These are phyloP conservation scores for Coelopa pilipes DNA, from an alignment of 2,888 invertebrate species.

Conservation along the genomic window DNA sequence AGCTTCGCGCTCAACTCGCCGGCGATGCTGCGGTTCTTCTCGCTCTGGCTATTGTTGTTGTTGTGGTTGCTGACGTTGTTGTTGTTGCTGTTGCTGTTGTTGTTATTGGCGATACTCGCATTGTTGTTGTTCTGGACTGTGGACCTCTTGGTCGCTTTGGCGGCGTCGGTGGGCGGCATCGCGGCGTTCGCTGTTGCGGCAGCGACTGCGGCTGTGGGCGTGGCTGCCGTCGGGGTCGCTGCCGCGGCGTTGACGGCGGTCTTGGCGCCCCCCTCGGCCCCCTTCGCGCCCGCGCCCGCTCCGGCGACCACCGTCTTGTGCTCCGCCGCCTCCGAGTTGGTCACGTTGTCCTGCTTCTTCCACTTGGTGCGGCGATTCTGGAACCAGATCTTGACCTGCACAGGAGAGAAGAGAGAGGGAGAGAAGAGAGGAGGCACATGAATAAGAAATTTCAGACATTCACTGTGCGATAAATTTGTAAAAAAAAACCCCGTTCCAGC, in stretches of 20 bases:
- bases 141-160: neutral
- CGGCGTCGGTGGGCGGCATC: too few species aligned
- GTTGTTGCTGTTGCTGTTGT: slow-evolving; percentile 43
- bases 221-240: slow-evolving; percentile 4
- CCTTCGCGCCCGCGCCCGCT: slow-evolving; percentile 3
- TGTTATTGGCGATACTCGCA: slow-evolving; percentile 38
- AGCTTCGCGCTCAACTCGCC: slow-evolving; percentile 59
- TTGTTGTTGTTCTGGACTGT: slow-evolving; percentile 32
- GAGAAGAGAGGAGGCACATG: too few species aligned
- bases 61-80: slow-evolving; percentile 46
- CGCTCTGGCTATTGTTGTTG: slow-evolving; percentile 40
- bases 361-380: slow-evolving; percentile 69
- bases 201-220: neutral
- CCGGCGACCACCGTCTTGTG: slow-evolving; percentile 49
- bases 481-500: too few species aligned
- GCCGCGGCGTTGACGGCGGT: slow-evolving; percentile 6
- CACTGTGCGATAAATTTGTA: too few species aligned
- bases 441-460: too few species aligned
- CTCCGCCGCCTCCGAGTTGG: slow-evolving; percentile 86
- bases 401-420: slow-evolving; percentile 17
- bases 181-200: slow-evolving; percentile 37
- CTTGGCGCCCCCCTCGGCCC: slow-evolving; percentile 40
- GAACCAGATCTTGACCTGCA: slow-evolving; percentile 67
- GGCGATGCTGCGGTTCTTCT: slow-evolving; percentile 50
- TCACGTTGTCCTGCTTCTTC: slow-evolving; percentile 93